A percentile compares a stretch with the other conserved stretches of the same genome.
Conservation (phyloP, 2,797 vertebrate species). For the Anolis apletophallus region DNA sequence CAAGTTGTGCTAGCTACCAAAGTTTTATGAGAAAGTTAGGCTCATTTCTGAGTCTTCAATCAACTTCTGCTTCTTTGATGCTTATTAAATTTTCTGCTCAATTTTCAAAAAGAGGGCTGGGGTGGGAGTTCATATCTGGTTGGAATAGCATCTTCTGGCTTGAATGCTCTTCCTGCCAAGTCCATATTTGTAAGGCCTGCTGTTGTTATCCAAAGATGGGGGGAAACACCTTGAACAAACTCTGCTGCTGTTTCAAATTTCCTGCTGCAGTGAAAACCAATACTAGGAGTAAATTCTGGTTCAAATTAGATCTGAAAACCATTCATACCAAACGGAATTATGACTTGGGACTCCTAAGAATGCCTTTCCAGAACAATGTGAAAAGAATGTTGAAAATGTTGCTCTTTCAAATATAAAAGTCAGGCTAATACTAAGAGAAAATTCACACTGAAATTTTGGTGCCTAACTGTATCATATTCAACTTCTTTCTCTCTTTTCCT, state of each 20-base stretch:
- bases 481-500: neutral
- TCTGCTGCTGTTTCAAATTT: neutral
- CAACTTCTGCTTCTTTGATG: neutral
- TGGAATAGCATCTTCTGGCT: neutral
- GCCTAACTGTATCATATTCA: neutral
- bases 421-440: neutral
- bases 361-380: neutral
- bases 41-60: neutral
- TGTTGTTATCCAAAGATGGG: neutral
- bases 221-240: neutral
- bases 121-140: neutral
- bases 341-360: neutral
- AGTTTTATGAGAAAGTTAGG: neutral
- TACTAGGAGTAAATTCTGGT: neutral
- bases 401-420: neutral
- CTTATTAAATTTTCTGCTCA: neutral
- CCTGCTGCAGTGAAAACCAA: neutral
- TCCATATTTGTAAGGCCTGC: neutral
- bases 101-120: neutral
- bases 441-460: neutral
- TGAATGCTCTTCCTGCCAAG: neutral
- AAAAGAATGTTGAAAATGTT: neutral
- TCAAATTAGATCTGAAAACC: neutral
- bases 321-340: conserved; percentile 9
- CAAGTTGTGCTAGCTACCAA: neutral